Conservation (phyloP, 2,113 vertebrate species). For the Strix aluco region DNA sequence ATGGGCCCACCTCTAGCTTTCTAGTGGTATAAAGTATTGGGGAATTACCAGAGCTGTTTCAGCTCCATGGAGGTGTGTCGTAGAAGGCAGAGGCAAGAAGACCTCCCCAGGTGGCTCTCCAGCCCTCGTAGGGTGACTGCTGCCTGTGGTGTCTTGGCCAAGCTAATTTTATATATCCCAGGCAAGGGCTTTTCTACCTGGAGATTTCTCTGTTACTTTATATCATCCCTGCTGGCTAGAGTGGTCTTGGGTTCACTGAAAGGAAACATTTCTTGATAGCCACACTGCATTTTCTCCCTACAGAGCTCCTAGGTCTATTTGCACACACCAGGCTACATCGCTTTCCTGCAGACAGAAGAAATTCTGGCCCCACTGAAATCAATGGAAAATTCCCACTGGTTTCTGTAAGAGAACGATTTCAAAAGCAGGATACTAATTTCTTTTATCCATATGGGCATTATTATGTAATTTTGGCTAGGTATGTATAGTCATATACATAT, state of each 20-base stretch:
- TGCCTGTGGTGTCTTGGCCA: not conserved
- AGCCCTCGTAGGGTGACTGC: not conserved
- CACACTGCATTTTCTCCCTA: not conserved
- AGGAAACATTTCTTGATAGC: not conserved
- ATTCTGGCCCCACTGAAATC: not conserved
- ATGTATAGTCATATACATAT: not conserved
- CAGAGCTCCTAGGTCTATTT: not conserved
- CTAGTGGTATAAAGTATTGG: not conserved
- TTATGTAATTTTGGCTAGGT: not conserved
- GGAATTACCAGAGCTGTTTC: not conserved
- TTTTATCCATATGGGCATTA: not conserved
- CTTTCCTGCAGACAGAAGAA: not conserved
- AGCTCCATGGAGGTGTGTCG: not conserved
- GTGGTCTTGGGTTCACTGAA: not conserved
- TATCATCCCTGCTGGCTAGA: not conserved
- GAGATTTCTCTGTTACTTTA: not conserved
- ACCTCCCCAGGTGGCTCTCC: not conserved
- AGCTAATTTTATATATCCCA: not conserved
- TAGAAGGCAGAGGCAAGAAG: not conserved
- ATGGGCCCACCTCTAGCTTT: not conserved
- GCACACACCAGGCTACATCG: not conserved
- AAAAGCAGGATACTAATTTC: not conserved
- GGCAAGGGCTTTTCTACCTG: not conserved
- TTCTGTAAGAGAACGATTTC: not conserved
- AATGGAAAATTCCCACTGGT: not conserved